Conservation (phyloP, 2,888 invertebrate genomes). For the Aphelenchoides bicaudatus region DNA sequence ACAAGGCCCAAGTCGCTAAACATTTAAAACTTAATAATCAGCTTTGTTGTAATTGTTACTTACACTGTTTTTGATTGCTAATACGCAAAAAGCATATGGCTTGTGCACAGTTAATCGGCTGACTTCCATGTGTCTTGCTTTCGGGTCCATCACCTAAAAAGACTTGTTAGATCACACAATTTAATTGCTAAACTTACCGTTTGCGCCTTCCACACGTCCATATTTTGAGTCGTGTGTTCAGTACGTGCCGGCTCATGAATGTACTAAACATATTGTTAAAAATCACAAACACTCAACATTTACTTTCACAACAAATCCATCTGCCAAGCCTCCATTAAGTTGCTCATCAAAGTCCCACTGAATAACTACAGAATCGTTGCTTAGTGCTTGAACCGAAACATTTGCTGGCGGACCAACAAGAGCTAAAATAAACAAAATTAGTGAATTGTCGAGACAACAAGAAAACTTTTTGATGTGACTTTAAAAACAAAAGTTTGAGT, state of each 20-base stretch:
- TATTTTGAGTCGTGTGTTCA: conserved; percentile 18
- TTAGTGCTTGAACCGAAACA: conserved; percentile 53
- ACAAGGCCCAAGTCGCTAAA: conserved; percentile 58
- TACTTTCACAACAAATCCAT: conserved; percentile 58
- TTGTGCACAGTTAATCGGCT: conserved; percentile 46
- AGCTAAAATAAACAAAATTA: conserved; percentile 44
- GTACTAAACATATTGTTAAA: too few species aligned
- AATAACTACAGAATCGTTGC: conserved; percentile 55
- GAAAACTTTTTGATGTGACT: background rate
- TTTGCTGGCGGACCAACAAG: conserved; percentile 57
- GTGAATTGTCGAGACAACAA: too few species aligned
- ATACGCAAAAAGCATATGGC: conserved; percentile 59
- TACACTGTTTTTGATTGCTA: conserved; percentile 56
- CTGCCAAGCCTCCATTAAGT: conserved; percentile 31
- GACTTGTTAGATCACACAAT: too few species aligned
- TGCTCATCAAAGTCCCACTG: conserved; percentile 58
- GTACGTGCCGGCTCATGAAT: conserved; percentile 49
- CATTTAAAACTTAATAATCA: conserved; percentile 6
- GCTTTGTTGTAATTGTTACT: conserved; percentile 24
- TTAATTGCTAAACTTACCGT: too few species aligned
- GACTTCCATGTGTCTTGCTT: conserved; percentile 48
- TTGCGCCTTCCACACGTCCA: conserved; percentile 44
- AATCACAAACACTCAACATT: too few species aligned
- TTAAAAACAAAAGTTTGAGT: background rate
- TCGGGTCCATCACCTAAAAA: conserved; percentile 45